phyloP scores from a whole-genome alignment of 2,113 vertebrate genomes.

The Cavia porcellus region DNA sequence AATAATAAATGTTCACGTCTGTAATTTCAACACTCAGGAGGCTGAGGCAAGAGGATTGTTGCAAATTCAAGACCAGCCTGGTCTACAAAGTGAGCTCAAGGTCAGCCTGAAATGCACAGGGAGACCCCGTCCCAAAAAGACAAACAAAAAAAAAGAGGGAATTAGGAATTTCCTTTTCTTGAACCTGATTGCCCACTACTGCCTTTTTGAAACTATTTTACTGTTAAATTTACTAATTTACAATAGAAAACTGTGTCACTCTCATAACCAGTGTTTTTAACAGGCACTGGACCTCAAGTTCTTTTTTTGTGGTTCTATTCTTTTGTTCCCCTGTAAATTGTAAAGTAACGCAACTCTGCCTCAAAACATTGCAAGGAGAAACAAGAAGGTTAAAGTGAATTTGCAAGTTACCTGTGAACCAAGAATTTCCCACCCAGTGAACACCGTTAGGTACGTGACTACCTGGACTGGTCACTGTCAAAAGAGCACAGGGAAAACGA shows the following conservation, averaged over 20 bases:
- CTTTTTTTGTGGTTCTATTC: slow-evolving; percentile 24
- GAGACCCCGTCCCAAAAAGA: no score
- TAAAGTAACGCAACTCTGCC: background rate
- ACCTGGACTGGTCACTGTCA: background rate
- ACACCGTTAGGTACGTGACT: background rate
- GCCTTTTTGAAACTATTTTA: background rate
- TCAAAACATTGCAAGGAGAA: slow-evolving; percentile 18
- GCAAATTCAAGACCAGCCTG: no score
- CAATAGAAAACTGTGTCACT: background rate
- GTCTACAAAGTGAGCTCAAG: no score
- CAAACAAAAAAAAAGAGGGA: background rate
- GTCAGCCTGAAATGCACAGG: no score
- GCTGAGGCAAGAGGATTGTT: no score
- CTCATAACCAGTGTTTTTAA: background rate
- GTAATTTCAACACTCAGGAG: no score
- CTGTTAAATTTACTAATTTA: background rate
- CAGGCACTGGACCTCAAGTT: background rate
- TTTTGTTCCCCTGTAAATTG: background rate
- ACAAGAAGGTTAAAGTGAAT: slow-evolving; percentile 34
- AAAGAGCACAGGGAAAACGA: background rate
- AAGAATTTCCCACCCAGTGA: slow-evolving; percentile 42
- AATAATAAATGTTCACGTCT: no score
- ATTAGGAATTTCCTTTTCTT: slow-evolving; percentile 34
- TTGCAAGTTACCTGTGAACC: slow-evolving; percentile 45
- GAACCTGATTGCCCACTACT: background rate